Base-by-base conservation (phyloP, 2,888 invertebrate genomes). In the Netelia virgata region DNA sequence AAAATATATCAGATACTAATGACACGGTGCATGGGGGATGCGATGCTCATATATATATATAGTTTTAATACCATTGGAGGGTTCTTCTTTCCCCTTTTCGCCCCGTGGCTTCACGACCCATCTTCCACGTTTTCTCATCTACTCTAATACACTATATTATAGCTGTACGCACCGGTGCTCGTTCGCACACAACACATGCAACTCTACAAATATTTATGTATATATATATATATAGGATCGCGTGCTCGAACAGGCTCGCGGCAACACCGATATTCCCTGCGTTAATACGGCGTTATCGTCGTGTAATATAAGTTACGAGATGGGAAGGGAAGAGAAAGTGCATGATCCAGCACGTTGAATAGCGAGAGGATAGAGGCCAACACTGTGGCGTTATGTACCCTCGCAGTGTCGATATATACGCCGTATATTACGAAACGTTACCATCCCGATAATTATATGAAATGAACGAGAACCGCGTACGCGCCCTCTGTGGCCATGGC, bases 401-500 rank as follows among this genome's bases (percentile, higher is more conserved):
- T 57, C 57, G 43, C 20, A 14, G 6, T 6, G 36, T 69, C 61
- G 77, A 77, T 69, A 61, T 69, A 61, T 78, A 36, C 36, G 82
- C 75, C 83, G 88, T 89, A 78, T 86, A 88, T 88, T 86, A 88
- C 86, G 88, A 87, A 86, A 79, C 85, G 80, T 87, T 73, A 80
- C 87, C 89, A 88, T 89, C 86, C 87, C 86, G 87, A 89, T 91
- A 91, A 92, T 91, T 91, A 90, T 90, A 90, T 89, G 90, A 90
- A 91, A 90, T 90, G 90, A 90, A 91, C 89, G 89, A 86, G 87
- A 88, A 86, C 68, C 86, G 79, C 83, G 80, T 85, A 66, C 79
- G 77, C 64, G 72, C 78, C 72, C 68, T 69, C 64, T 66, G 68
- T 63, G 81, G 75, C 64, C 23, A 76, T 77, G 69, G 53, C 75